A percentile compares a stretch with the other conserved stretches of the same genome.
phyloP scores from a whole-genome alignment of 2,113 vertebrate species.

The Atherinomorus stipes region DNA sequence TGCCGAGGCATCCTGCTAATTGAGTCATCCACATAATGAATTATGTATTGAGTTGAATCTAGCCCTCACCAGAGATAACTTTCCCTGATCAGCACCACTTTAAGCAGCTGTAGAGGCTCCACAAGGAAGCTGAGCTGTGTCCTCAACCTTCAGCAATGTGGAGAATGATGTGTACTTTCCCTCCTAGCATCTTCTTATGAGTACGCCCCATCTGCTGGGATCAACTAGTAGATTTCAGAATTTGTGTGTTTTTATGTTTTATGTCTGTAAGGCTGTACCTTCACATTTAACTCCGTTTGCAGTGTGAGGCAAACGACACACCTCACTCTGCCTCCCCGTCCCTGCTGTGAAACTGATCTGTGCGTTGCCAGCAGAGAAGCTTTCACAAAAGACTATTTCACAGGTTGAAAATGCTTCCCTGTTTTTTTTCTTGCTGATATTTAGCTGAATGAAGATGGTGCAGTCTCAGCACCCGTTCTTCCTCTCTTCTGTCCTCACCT shows the following conservation, averaged over 20 bases:
- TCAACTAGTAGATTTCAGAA: slow-evolving; percentile 1
- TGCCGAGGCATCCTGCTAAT: slow-evolving; percentile 66
- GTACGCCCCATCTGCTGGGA: slow-evolving; percentile 27
- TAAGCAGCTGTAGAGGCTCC: slow-evolving; percentile 30
- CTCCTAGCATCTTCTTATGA: slow-evolving; percentile 18
- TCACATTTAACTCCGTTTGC: slow-evolving; percentile 39
- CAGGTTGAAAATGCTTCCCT: not conserved
- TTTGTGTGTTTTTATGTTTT: slow-evolving; percentile 13
- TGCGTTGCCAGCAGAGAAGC: slow-evolving; percentile 4
- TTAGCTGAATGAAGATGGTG: not conserved
- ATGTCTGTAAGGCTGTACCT: slow-evolving; percentile 15
- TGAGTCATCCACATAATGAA: slow-evolving; percentile 74
- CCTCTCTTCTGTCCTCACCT: slow-evolving; percentile 7
- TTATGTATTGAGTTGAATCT: slow-evolving; percentile 75
- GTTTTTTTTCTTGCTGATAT: not conserved
- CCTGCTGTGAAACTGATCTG: slow-evolving; percentile 25
- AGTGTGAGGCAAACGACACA: slow-evolving; percentile 12
- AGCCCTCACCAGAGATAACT: slow-evolving; percentile 54
- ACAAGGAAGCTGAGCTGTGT: slow-evolving; percentile 42
- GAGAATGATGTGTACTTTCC: slow-evolving; percentile 50
- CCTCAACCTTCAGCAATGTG: slow-evolving; percentile 42
- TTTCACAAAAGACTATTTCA: slow-evolving; percentile 3
- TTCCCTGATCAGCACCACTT: slow-evolving; percentile 67
- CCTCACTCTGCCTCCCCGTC: slow-evolving; percentile 1
- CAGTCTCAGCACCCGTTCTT: slow-evolving; percentile 2